These are phyloP conservation scores for Epinephelus moara DNA, from an alignment of 2,113 vertebrate genomes.

Conservation along the genomic window DNA sequence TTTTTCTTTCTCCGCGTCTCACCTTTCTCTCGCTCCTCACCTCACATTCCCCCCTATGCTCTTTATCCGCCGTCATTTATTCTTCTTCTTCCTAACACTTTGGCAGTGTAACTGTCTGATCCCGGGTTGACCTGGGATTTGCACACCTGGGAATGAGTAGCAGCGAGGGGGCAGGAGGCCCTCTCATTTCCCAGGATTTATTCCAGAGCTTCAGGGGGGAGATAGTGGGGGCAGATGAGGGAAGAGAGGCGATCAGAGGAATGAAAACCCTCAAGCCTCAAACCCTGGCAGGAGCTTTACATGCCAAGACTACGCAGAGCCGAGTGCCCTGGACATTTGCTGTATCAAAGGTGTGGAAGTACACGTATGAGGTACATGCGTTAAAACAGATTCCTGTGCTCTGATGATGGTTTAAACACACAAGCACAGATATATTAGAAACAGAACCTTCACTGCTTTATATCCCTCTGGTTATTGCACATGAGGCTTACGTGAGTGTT, in stretches of 20 bases:
- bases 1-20: constrained; percentile 55
- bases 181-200: constrained; percentile 89
- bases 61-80: constrained; percentile 56
- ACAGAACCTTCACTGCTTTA: constrained; percentile 53
- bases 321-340: constrained; percentile 47
- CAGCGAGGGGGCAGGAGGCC: constrained; percentile 58
- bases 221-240: constrained; percentile 78
- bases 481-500: constrained; percentile 71
- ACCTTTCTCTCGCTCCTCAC: constrained; percentile 40
- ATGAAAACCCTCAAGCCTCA: constrained; percentile 74
- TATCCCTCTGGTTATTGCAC: constrained; percentile 68
- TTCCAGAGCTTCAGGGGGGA: constrained; percentile 73
- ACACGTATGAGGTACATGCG: constrained; percentile 30
- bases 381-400: constrained; percentile 45
- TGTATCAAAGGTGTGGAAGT: constrained; percentile 65
- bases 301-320: constrained; percentile 66
- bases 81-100: constrained; percentile 49
- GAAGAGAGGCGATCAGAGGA: constrained; percentile 63
- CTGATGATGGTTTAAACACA: constrained; percentile 41
- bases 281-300: constrained; percentile 67
- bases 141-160: constrained; percentile 86
- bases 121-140: constrained; percentile 76
- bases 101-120: constrained; percentile 68
- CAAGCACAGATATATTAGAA: constrained; percentile 65
- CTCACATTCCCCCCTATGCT: constrained; percentile 27